Evolutionary conservation across 2,888 invertebrate genomes (phyloP), one percentile per base, ranked within the genome.

Genomic region (Plutella xylostella): DNA sequence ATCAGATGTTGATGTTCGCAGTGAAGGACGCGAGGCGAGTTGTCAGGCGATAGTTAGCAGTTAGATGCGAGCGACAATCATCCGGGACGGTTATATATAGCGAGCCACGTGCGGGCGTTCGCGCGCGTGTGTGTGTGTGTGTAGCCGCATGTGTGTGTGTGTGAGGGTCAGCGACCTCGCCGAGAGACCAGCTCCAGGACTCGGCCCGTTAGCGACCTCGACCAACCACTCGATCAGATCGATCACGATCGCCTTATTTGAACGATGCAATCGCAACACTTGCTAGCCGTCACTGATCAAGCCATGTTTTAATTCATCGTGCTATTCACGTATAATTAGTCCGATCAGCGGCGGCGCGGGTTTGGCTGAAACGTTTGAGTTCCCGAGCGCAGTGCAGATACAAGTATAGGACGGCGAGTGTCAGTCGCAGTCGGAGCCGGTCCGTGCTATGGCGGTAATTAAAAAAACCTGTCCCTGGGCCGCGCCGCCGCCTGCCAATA

Each of bases 111-210:
- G 39, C 28, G 22, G 28, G 37, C 7, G 31, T 9, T 5, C n/a
- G 42, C 31, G 47, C 45, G 45, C 47, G 43, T 45, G 50, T 49
- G 50, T 34, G 52, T 54, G 54, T 51, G 57, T 14, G 52, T 43
- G 53, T 21, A 3, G 37, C 2, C 9, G 35, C 35, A 25, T 43
- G 43, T 5, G 9, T 38, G 21, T 38, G 7, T 18, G 20, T 20
- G 28, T 28, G 28, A 3, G 28, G 9, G 28, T 4, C 11, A 28
- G 28, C 28, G 28, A 28, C 11, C 9, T 12, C 11, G 28, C n/a
- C 28, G 28, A 28, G 11, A n/a, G 28, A 28, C 28, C 28, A n/a
- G 28, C 28, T n/a, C 11, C n/a, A n/a, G 28, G 28, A 9, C 11
- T n/a, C 25, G 25, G n/a, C n/a, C 25, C n/a, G 28, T 3, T 4